A percentile compares a stretch with the other conserved stretches of the same genome.
Conservation (phyloP, 2,113 vertebrate genomes). For the Chaetops frenatus region DNA sequence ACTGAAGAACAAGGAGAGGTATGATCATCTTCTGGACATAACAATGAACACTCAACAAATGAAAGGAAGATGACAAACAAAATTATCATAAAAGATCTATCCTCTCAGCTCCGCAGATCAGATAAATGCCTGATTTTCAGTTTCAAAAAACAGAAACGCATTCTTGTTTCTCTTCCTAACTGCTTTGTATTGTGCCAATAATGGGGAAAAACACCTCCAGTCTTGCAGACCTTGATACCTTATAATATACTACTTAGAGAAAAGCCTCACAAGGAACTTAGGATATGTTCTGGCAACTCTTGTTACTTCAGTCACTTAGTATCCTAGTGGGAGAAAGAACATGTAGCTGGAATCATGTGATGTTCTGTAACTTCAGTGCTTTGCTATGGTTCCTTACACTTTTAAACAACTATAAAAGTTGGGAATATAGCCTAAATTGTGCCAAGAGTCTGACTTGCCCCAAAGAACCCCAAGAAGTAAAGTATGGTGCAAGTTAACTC, state of each 20-base stretch:
- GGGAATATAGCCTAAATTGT: background rate
- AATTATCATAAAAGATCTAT: background rate
- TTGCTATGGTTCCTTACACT: background rate
- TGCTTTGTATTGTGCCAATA: background rate
- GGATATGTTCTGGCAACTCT: background rate
- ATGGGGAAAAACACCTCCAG: rapidly evolving
- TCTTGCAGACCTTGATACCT: background rate
- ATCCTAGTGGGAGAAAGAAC: background rate
- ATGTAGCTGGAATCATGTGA: background rate
- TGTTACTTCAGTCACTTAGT: background rate
- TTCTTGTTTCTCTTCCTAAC: background rate
- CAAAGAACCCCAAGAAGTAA: background rate
- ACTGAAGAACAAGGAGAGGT: background rate
- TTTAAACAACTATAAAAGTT: background rate
- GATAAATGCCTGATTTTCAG: background rate
- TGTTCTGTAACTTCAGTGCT: background rate
- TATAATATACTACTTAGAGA: background rate
- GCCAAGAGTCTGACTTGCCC: background rate
- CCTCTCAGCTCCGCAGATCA: background rate
- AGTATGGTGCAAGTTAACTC: background rate
- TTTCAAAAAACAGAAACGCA: background rate
- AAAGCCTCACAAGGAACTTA: background rate
- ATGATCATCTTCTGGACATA: background rate
- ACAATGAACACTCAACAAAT: background rate
- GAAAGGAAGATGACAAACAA: background rate